Percentiles rank a stretch among this genome's conserved stretches.
phyloP scores from a whole-genome alignment of 2,797 vertebrate genomes.

The Mallotus villosus region DNA sequence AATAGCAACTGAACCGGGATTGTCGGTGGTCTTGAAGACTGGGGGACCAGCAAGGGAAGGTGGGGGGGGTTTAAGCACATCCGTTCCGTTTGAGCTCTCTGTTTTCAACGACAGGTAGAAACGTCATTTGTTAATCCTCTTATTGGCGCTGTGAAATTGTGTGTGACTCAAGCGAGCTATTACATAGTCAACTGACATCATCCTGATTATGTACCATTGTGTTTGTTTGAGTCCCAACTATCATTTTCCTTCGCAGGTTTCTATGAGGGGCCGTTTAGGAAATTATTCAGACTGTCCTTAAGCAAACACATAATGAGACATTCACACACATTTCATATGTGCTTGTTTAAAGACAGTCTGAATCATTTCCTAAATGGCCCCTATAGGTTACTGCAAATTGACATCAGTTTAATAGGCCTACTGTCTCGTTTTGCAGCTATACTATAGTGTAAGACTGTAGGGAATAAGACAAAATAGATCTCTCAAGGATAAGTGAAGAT shows the following conservation, averaged over 20 bases:
- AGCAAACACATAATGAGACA: too few species aligned
- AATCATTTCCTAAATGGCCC: too few species aligned
- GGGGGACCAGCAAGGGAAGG: slow-evolving; percentile 39
- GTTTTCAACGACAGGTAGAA: slow-evolving; percentile 61
- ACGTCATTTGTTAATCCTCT: slow-evolving; percentile 72
- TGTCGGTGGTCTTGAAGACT: slow-evolving; percentile 39
- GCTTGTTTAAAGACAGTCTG: too few species aligned
- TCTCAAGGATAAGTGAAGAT: slow-evolving; percentile 6
- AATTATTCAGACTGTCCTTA: too few species aligned
- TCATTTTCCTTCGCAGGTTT: too few species aligned
- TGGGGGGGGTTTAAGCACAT: slow-evolving; percentile 44
- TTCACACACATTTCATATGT: too few species aligned
- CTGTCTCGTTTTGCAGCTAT: too few species aligned
- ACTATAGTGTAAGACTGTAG: too few species aligned
- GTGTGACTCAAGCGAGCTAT: slow-evolving; percentile 65
- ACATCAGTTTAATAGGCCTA: too few species aligned
- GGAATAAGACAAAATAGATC: too few species aligned
- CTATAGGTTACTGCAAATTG: too few species aligned
- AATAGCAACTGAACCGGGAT: not conserved
- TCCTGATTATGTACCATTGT: not conserved
- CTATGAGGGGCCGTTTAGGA: too few species aligned
- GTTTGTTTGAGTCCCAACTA: not conserved
- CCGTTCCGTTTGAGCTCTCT: slow-evolving; percentile 24
- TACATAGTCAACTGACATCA: slow-evolving; percentile 28
- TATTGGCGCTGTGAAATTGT: slow-evolving; percentile 71